These are phyloP conservation scores for Megalops cyprinoides DNA, from an alignment of 2,797 vertebrate species.

Conservation along the genomic window DNA sequence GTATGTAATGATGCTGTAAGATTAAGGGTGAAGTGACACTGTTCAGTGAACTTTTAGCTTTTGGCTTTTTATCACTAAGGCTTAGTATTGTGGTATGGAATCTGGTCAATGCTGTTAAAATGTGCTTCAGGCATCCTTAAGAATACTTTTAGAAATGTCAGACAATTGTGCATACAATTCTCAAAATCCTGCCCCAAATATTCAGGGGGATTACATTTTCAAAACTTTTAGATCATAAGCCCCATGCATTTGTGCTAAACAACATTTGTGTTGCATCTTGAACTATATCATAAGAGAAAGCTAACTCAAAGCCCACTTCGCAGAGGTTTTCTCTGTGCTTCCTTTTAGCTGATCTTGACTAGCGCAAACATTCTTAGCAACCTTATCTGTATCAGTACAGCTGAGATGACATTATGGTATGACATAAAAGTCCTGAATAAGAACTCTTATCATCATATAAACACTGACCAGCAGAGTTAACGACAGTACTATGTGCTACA, in stretches of 20 bases:
- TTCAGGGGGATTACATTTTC: constrained; percentile 5
- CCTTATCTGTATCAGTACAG: constrained; percentile 35
- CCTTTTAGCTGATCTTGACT: constrained; percentile 23
- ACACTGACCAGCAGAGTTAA: constrained; percentile 35
- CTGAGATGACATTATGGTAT: constrained; percentile 36
- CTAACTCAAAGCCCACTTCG: constrained; percentile 27
- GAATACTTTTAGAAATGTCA: constrained; percentile 36
- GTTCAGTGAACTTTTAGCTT: constrained; percentile 29
- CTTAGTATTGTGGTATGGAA: constrained; percentile 41
- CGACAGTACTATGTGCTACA: constrained; percentile 29
- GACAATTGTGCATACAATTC: constrained; percentile 34
- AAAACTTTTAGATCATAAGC: constrained; percentile 37
- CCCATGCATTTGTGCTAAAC: constrained; percentile 57
- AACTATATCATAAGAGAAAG: constrained; percentile 23
- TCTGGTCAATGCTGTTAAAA: constrained; percentile 38
- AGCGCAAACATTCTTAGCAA: constrained; percentile 24
- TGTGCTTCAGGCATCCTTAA: constrained; percentile 45
- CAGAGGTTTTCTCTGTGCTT: background rate
- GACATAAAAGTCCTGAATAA: constrained; percentile 45
- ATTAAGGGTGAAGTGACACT: background rate
- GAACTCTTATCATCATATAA: constrained; percentile 17
- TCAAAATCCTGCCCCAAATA: background rate
- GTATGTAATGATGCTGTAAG: background rate
- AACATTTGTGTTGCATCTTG: constrained; percentile 39
- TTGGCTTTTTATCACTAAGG: constrained; percentile 43